These are phyloP conservation scores for Molothrus aeneus DNA, from an alignment of 2,797 vertebrate species.

Conservation along the genomic window DNA sequence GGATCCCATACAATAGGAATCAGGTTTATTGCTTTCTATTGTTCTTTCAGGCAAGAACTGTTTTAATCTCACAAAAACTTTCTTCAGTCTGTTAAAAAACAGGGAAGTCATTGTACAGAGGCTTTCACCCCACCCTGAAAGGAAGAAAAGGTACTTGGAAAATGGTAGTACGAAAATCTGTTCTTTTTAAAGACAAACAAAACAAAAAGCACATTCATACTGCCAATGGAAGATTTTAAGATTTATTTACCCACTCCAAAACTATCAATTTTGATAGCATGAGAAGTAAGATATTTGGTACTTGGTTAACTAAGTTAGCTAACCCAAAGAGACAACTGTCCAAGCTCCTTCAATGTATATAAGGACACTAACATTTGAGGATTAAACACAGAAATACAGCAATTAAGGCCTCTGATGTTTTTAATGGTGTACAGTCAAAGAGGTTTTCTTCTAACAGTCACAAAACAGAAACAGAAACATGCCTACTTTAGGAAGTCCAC, in stretches of 20 bases:
- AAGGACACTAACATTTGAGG: background rate
- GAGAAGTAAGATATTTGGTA: background rate
- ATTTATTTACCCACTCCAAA: background rate
- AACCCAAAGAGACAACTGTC: background rate
- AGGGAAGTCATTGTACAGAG: background rate
- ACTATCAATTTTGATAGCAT: background rate
- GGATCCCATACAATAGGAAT: background rate
- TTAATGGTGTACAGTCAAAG: background rate
- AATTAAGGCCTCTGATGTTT: background rate
- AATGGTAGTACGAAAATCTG: background rate
- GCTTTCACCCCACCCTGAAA: background rate
- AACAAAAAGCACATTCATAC: background rate
- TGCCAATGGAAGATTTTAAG: background rate
- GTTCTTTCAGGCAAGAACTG: background rate
- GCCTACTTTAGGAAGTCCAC: constrained; percentile 33
- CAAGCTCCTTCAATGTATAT: background rate
- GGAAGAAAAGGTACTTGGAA: background rate
- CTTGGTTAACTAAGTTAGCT: background rate
- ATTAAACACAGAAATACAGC: background rate
- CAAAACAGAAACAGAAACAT: background rate
- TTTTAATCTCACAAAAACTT: background rate
- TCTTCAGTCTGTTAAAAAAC: background rate
- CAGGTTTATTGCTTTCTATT: constrained; percentile 22
- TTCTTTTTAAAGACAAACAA: background rate
- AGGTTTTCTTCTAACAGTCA: constrained; percentile 39